These are phyloP conservation scores for Dyspetes luteomarginatus DNA, from an alignment of 2,888 invertebrate species.

Conservation along the genomic window DNA sequence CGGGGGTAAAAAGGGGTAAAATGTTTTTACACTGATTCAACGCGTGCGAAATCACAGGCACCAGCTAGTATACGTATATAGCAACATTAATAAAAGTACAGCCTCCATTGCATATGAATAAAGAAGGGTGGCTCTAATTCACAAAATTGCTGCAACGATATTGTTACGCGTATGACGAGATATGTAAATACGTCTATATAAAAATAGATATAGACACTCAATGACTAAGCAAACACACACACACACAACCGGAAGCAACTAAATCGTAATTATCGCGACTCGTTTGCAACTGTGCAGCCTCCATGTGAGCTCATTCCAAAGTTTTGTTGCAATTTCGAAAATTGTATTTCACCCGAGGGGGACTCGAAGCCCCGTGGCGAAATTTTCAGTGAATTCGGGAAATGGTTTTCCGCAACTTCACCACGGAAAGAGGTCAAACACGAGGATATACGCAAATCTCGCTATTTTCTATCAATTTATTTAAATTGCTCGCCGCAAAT, in stretches of 20 bases:
- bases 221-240: neutral
- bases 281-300: neutral
- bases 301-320: slow-evolving; percentile 33
- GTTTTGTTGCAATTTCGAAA: slow-evolving; percentile 44
- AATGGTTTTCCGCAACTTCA: neutral
- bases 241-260: slow-evolving; percentile 20
- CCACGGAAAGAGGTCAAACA: no score
- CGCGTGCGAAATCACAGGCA: no score
- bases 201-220: neutral
- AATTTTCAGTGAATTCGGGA: slow-evolving; percentile 6
- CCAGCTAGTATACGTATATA: slow-evolving; percentile 5
- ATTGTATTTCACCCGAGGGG: slow-evolving; percentile 25
- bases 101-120: slow-evolving; percentile 67
- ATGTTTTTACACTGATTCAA: no score
- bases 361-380: neutral
- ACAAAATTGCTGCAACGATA: slow-evolving; percentile 19
- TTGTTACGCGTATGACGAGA: neutral
- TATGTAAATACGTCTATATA: neutral
- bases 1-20: no score
- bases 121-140: slow-evolving; percentile 48
- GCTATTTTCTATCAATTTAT: no score
- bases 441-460: no score
- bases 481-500: no score
- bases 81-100: slow-evolving; percentile 64
- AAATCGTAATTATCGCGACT: slow-evolving; percentile 31